Conservation (phyloP, 2,888 invertebrate genomes). For the Laothoe populi region DNA sequence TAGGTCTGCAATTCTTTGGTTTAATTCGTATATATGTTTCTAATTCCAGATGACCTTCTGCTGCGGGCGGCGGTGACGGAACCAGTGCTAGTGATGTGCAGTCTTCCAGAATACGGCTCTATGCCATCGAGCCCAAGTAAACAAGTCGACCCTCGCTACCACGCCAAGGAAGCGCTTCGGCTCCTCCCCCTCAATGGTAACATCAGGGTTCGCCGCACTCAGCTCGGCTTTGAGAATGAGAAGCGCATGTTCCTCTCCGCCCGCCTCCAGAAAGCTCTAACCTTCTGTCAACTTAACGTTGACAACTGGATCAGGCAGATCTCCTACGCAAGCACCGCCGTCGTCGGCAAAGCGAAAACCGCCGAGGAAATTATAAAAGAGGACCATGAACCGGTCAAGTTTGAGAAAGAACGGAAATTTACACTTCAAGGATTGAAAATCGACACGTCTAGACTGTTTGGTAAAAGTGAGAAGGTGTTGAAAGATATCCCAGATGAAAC, state of each 20-base stretch:
- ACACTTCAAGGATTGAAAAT: constrained; percentile 80
- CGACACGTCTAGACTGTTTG: constrained; percentile 77
- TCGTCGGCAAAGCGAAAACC: constrained; percentile 71
- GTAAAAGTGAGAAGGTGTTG: constrained; percentile 80
- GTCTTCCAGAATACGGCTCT: constrained; percentile 82
- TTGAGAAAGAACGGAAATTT: constrained; percentile 81
- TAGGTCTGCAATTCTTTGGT: too few species aligned
- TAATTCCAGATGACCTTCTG: constrained; percentile 80
- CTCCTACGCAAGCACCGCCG: constrained; percentile 76
- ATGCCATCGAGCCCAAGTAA: constrained; percentile 76
- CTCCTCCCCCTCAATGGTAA: constrained; percentile 74
- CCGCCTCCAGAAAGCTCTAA: constrained; percentile 86
- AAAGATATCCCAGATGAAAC: constrained; percentile 85
- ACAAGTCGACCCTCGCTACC: constrained; percentile 82
- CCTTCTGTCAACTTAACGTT: constrained; percentile 87
- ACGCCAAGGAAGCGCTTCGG: constrained; percentile 82
- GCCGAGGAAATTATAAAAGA: constrained; percentile 84
- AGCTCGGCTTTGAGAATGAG: constrained; percentile 86
- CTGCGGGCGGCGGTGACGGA: constrained; percentile 86
- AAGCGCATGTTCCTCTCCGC: constrained; percentile 87
- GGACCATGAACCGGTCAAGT: constrained; percentile 80
- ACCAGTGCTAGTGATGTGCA: constrained; percentile 87
- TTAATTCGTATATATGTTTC: neutral
- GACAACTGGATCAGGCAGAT: constrained; percentile 87
- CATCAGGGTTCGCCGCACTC: constrained; percentile 79